Conservation (phyloP, 2,113 vertebrate genomes). For the Actenoides lindsayi region DNA sequence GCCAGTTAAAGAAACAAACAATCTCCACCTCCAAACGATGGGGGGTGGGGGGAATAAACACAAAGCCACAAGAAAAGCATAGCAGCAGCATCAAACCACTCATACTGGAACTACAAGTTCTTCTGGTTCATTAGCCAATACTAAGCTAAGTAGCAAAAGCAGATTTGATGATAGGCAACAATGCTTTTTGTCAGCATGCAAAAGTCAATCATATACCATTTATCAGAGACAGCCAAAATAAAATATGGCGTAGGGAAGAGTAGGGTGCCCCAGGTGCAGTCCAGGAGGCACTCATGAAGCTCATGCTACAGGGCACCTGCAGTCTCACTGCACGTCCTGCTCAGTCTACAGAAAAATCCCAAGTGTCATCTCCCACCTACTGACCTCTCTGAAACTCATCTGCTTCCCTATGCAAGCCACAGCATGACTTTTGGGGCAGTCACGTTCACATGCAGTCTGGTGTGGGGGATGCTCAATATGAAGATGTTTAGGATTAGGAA, state of each 20-base stretch:
- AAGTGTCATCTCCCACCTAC: not conserved
- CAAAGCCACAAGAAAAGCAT: constrained; percentile 54
- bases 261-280: not conserved
- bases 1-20: constrained; percentile 59
- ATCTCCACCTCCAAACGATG: constrained; percentile 1
- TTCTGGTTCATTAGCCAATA: constrained; percentile 33
- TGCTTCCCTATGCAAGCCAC: not conserved
- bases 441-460: rapidly evolving
- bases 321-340: rapidly evolving
- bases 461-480: not conserved
- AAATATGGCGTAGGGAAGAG: not conserved
- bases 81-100: constrained; percentile 48
- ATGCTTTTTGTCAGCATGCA: constrained; percentile 23
- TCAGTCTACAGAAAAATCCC: not conserved
- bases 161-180: constrained; percentile 5
- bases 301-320: not conserved
- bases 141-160: not conserved
- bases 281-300: not conserved
- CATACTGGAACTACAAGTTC: constrained; percentile 40
- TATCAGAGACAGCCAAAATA: not conserved
- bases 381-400: not conserved
- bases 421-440: not conserved
- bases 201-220: constrained; percentile 7
- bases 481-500: not conserved
- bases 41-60: not conserved